These are phyloP conservation scores for Allophyes oxyacanthae DNA, from an alignment of 2,888 invertebrate species.

Conservation along the genomic window DNA sequence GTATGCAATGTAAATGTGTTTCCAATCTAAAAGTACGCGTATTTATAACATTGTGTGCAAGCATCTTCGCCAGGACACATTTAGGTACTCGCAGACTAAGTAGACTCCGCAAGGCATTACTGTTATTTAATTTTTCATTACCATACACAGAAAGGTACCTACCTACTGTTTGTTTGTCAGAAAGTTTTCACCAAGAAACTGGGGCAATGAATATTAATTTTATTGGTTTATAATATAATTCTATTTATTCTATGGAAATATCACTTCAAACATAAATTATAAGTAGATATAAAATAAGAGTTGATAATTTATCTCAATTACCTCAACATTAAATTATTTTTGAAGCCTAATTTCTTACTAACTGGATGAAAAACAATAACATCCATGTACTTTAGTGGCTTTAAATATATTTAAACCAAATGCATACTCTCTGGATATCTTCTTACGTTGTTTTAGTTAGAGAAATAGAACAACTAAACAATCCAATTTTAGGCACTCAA, in stretches of 20 bases:
- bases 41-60: conserved; percentile 13
- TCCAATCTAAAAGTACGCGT: no score
- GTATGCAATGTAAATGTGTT: no score
- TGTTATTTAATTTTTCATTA: conserved; percentile 26
- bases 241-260: neutral
- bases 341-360: no score
- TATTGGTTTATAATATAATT: no score
- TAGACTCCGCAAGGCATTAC: conserved; percentile 8
- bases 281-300: no score
- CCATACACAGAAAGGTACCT: neutral
- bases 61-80: conserved; percentile 24
- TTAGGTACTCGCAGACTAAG: conserved; percentile 24
- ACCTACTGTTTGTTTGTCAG: no score
- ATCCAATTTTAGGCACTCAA: conserved; percentile 1
- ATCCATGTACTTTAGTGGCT: conserved; percentile 7
- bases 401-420: conserved; percentile 18
- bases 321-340: no score
- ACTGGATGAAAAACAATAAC: neutral
- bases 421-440: conserved; percentile 11
- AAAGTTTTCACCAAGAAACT: no score
- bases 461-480: conserved; percentile 12
- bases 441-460: conserved; percentile 20
- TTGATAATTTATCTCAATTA: no score
- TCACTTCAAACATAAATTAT: neutral
- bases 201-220: no score